Base-by-base conservation (phyloP, 2,888 invertebrate species). In the Mechanitis messenoides region DNA sequence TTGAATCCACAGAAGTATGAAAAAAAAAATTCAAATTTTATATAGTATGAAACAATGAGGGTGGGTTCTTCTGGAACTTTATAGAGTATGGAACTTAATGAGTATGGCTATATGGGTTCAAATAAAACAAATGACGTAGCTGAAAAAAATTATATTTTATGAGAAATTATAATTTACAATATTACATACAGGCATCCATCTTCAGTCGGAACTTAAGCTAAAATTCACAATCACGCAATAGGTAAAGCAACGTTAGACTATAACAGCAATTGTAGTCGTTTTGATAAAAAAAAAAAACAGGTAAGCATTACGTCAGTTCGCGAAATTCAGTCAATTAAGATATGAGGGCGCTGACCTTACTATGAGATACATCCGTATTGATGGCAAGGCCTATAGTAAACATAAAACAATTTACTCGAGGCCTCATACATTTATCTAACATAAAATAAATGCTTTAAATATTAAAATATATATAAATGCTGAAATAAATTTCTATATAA, bases 61-160 rank as follows among this genome's bases (percentile, higher is more conserved):
- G 20, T 20, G 20, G 20, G 20, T 20, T 20, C 20, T 20, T 20
- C 20, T 20, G 20, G 1, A 20, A 20, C 20, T 20, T 20, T 20
- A 20, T 20, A 20, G 20, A 20, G 0, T 20, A 20, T 20, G 20
- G 20, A 20, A 20, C 20, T 20, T 20, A 20, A 20, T 20, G 20
- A 20, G 20, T 20, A 20, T 20, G 20, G 20, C 20, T 20, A 20
- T 9, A 1, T 42, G 42, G 35, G 3, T 45, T 12, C n/a, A 81
- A 87, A 81, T 74, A 79, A 89, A 88, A 88, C 85, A 62, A 87
- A 82, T 75, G 73, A 69, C 78, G 64, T 89, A 90, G 91, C 90
- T 91, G 91, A 91, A 91, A 91, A 91, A 91, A 91, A 90, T 90
- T 90, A 90, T 91, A 91, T 91, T 90, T 91, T 91, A 90, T 91